Base-by-base conservation (phyloP, 2,888 invertebrate genomes). In the Mimumesa dahlbomi region DNA sequence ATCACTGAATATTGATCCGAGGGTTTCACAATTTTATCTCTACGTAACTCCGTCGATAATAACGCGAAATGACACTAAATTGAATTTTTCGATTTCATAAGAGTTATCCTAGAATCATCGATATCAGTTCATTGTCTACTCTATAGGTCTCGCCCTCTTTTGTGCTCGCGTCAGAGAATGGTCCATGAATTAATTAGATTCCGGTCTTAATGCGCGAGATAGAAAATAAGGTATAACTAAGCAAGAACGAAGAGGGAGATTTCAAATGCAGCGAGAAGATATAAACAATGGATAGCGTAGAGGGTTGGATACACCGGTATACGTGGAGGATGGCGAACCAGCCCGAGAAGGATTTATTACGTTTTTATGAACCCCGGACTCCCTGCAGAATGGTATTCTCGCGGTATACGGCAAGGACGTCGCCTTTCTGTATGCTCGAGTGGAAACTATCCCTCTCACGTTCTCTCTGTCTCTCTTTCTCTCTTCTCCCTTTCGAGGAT, bases 301-400 rank as follows among this genome's bases (percentile, higher is more conserved):
- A 21, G 19, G 58, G 52, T 6, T 11, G 40, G 34, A 42, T 59
- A 6, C 25, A 38, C 25, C 9, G 19, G 34, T 29, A 53, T 11
- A 16, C 16, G 14, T 13, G 18, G 45, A 54, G 45, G 38, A 68
- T 40, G 43, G 38, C 3, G 52, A 16, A 14, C 57, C 31, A 50
- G 38, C 48, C 9, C 42, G 22, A 13, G 53, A 57, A 77, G 75
- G 73, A 82, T 84, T 83, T 81, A 83, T 82, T 79, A 76, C 68
- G 74, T 79, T 82, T 84, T 82, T 81, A 82, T 81, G 75, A 83
- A 82, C 62, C 57, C 54, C 29, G 29, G 62, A 59, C 64, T 74
- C 75, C 72, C 73, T 54, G 68, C 66, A 76, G 67, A 77, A 79
- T 72, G 75, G 59, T 81, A 77, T 81, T 79, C 77, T 77, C 64